These are phyloP conservation scores for Pygoscelis adeliae DNA, from an alignment of 2,113 vertebrate genomes.

Conservation along the genomic window DNA sequence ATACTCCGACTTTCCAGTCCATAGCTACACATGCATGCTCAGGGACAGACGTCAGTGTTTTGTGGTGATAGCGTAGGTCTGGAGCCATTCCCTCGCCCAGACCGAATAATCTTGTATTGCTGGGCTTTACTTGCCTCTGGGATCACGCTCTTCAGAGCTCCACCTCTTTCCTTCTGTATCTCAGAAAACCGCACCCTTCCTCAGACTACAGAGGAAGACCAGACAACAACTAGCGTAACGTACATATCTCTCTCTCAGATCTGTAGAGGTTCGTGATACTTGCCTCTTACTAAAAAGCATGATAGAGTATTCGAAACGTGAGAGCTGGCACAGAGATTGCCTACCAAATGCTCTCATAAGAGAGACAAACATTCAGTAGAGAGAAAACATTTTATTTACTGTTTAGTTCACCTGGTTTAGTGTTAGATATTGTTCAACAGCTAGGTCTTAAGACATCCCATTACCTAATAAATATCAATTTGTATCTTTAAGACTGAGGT, in stretches of 20 bases:
- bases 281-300: background rate
- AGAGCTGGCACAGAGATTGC: background rate
- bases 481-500: background rate
- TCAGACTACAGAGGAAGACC: background rate
- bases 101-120: background rate
- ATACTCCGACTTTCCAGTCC: background rate
- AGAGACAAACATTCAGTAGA: background rate
- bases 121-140: background rate
- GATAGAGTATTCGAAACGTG: background rate
- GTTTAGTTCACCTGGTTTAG: background rate
- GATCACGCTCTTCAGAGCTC: background rate
- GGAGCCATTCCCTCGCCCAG: background rate
- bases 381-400: background rate
- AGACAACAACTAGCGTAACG: background rate
- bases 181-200: background rate
- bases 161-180: background rate
- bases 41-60: background rate
- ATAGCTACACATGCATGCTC: background rate
- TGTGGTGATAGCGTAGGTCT: rapidly evolving
- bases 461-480: background rate
- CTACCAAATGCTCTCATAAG: background rate
- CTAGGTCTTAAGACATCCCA: background rate
- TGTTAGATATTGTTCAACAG: background rate
- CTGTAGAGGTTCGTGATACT: background rate
- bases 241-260: background rate